phyloP scores from a whole-genome alignment of 2,797 vertebrate species.

The Hyperoplus immaculatus region DNA sequence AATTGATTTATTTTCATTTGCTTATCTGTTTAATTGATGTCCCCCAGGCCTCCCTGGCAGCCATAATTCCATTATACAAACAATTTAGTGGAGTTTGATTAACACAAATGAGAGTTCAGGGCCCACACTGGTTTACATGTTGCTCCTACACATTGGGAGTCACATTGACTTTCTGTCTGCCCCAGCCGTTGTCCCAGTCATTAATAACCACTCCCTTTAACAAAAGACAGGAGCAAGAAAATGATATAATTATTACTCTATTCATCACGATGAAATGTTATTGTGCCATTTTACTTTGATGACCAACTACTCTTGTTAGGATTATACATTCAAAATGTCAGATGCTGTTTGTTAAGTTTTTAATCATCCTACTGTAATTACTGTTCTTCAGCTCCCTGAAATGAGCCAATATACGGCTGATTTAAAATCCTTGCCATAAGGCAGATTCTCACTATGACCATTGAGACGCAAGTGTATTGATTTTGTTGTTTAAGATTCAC shows the following conservation, averaged over 20 bases:
- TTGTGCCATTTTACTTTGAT: not conserved
- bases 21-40: conserved; percentile 86
- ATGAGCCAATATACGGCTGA: conserved; percentile 39
- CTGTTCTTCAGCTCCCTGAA: conserved; percentile 29
- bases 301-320: not conserved
- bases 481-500: conserved; percentile 67
- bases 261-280: conserved; percentile 29
- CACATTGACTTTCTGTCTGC: conserved; percentile 25
- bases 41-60: conserved; percentile 68
- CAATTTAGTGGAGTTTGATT: conserved; percentile 85
- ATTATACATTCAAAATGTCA: not conserved
- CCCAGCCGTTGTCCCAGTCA: conserved; percentile 5
- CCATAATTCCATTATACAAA: conserved; percentile 84
- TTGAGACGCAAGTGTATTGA: conserved; percentile 70
- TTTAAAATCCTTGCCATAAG: conserved; percentile 46
- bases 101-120: conserved; percentile 78
- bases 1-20: conserved; percentile 82
- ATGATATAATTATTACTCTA: conserved; percentile 47
- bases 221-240: conserved; percentile 29
- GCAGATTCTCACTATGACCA: conserved; percentile 58
- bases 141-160: conserved; percentile 52
- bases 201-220: conserved; percentile 60
- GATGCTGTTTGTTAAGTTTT: conserved; percentile 23
- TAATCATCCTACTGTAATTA: conserved; percentile 21
- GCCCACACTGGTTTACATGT: conserved; percentile 50